A percentile compares a stretch with the other conserved stretches of the same genome.
phyloP scores from a whole-genome alignment of 2,113 vertebrate species.

The Gobius niger region DNA sequence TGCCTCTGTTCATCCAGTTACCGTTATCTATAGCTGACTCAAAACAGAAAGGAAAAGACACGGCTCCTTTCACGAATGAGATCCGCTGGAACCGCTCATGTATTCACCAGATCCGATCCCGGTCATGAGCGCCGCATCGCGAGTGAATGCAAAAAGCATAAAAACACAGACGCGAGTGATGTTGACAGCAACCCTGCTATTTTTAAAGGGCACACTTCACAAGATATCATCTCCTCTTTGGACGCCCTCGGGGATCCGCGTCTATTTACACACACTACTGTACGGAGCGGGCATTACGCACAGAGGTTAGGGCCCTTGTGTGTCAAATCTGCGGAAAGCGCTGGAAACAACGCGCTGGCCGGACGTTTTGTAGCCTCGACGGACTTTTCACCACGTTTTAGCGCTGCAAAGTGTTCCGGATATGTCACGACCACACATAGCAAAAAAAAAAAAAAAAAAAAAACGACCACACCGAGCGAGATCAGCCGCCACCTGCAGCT shows the following conservation, averaged over 20 bases:
- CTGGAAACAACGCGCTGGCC: constrained; percentile 16
- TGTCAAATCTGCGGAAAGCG: constrained; percentile 37
- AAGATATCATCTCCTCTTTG: constrained; percentile 71
- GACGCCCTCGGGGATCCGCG: constrained; percentile 58
- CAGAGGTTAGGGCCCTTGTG: constrained; percentile 40
- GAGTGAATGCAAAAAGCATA: background rate
- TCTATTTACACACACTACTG: constrained; percentile 54
- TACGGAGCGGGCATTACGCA: background rate
- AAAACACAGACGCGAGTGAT: constrained; percentile 45
- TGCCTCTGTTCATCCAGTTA: too few relatives aligned
- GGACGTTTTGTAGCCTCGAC: background rate
- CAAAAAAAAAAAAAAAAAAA: background rate
- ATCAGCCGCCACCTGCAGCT: background rate
- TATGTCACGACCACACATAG: background rate
- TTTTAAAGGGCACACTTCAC: constrained; percentile 76
- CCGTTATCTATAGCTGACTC: too few relatives aligned
- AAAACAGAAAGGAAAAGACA: too few relatives aligned
- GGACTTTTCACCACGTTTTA: constrained; percentile 10
- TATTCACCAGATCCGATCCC: too few relatives aligned
- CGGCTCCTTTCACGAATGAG: too few relatives aligned
- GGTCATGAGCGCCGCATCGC: too few relatives aligned
- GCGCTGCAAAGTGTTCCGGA: background rate
- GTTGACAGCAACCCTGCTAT: constrained; percentile 75
- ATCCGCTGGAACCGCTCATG: too few relatives aligned
- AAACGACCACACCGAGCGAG: background rate